Percentiles rank a stretch among this genome's conserved stretches.
These are phyloP conservation scores for Chrysomallon squamiferum DNA, from an alignment of 1,140 invertebrate species.

Conservation along the genomic window DNA sequence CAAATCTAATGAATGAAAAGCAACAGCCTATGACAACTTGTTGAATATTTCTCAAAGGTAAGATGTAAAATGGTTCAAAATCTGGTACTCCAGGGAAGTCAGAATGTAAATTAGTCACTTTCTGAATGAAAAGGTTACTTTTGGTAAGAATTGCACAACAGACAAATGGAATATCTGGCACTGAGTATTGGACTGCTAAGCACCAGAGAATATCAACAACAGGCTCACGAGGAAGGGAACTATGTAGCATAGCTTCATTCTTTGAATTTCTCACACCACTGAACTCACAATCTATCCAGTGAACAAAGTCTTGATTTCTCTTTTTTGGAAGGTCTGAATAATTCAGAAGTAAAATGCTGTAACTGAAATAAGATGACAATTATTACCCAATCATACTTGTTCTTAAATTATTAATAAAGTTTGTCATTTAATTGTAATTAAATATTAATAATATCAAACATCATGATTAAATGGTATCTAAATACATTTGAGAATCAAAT, in stretches of 20 bases:
- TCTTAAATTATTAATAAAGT: too few relatives aligned
- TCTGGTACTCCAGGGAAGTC: slow-evolving; percentile 40
- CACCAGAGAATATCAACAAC: slow-evolving; percentile 54
- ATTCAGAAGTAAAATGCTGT: neutral
- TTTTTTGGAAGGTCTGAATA: slow-evolving; percentile 34
- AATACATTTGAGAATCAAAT: too few relatives aligned
- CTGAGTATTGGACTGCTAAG: slow-evolving; percentile 44
- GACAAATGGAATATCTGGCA: slow-evolving; percentile 27
- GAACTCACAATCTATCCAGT: slow-evolving; percentile 39
- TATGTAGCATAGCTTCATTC: neutral
- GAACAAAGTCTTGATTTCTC: slow-evolving; percentile 24
- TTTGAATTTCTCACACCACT: slow-evolving; percentile 7
- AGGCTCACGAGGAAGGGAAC: slow-evolving; percentile 21
- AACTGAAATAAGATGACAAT: too few relatives aligned
- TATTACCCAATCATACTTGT: too few relatives aligned
- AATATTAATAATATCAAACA: too few relatives aligned
- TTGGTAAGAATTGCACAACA: slow-evolving; percentile 55
- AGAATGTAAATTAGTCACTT: slow-evolving; percentile 34
- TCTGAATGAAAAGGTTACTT: slow-evolving; percentile 51
- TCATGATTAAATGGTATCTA: too few relatives aligned
- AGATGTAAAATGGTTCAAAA: slow-evolving; percentile 45
- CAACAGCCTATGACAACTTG: slow-evolving; percentile 52
- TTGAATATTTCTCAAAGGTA: slow-evolving; percentile 53
- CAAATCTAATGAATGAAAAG: slow-evolving; percentile 49
- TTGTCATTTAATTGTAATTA: too few relatives aligned